Evolutionary conservation across 2,888 invertebrate genomes (phyloP).

Genomic region (Eurois occulta): DNA sequence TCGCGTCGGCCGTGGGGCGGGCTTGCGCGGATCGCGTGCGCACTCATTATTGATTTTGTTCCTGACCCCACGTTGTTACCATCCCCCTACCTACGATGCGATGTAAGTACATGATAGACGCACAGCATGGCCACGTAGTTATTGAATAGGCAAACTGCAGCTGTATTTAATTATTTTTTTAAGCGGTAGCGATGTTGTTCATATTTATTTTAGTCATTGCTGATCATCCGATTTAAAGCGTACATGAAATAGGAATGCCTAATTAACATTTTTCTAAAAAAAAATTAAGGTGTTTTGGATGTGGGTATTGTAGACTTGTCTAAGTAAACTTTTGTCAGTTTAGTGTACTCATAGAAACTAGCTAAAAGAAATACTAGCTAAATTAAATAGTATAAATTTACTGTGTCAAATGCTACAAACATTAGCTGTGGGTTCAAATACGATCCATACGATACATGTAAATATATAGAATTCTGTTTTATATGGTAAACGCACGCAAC

Average conservation of each 20-base stretch:
- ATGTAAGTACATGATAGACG: conserved; percentile 52
- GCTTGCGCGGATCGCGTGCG: conserved; percentile 84
- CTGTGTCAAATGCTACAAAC: not conserved
- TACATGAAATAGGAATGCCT: not conserved
- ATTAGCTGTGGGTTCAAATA: not conserved
- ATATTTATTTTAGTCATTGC: not conserved
- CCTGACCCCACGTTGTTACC: conserved; percentile 72
- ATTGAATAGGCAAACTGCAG: conserved; percentile 41
- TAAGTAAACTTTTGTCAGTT: not conserved
- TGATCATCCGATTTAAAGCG: not conserved
- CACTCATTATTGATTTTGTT: conserved; percentile 83
- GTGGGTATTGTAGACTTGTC: not conserved
- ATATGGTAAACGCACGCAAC: not conserved
- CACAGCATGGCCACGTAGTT: conserved; percentile 24
- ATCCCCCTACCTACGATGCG: conserved; percentile 67
- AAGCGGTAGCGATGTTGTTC: not conserved
- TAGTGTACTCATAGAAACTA: not conserved
- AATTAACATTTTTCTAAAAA: not conserved
- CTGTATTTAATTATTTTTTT: conserved; percentile 23
- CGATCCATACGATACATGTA: too few species aligned
- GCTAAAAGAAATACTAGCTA: not conserved
- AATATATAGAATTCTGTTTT: not conserved
- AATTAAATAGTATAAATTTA: not conserved
- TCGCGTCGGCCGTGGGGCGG: conserved; percentile 55
- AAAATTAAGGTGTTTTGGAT: not conserved